phyloP scores from a whole-genome alignment of 2,888 invertebrate genomes.

The Mechanitis mazaeus region DNA sequence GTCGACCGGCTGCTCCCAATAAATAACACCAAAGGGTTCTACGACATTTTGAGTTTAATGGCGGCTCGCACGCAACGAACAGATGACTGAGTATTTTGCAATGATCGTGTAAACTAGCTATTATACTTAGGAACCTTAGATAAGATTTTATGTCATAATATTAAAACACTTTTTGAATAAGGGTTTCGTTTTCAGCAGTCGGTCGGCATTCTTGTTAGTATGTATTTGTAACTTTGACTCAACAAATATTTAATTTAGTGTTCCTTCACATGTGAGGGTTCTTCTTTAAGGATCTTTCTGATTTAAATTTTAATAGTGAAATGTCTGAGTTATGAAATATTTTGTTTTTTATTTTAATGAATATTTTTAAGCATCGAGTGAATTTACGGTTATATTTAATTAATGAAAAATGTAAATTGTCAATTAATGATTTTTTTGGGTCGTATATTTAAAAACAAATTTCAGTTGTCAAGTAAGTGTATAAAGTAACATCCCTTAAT shows the following conservation, averaged over 20 bases:
- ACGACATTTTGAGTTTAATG: constrained; percentile 50
- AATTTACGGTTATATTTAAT: too few species aligned
- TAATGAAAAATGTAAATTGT: too few species aligned
- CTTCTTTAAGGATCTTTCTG: too few species aligned
- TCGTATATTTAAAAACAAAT: too few species aligned
- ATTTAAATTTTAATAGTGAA: too few species aligned
- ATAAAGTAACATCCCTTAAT: constrained; percentile 6
- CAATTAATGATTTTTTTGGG: too few species aligned
- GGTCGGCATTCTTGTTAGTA: neutral
- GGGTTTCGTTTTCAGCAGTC: neutral
- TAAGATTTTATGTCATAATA: constrained; percentile 28
- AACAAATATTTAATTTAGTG: too few species aligned
- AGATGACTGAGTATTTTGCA: constrained; percentile 49
- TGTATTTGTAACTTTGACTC: neutral
- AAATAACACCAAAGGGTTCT: constrained; percentile 70
- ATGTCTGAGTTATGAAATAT: too few species aligned
- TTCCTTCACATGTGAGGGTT: too few species aligned
- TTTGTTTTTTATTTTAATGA: too few species aligned
- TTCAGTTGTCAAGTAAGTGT: too few species aligned
- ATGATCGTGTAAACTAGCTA: constrained; percentile 30
- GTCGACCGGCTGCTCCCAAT: constrained; percentile 51
- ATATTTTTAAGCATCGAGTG: too few species aligned
- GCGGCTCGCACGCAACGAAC: constrained; percentile 57
- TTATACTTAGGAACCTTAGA: constrained; percentile 21
- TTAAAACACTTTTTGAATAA: constrained; percentile 14